phyloP scores from a whole-genome alignment of 1,140 invertebrate species.

The Macrotrachela quadricornifera region DNA sequence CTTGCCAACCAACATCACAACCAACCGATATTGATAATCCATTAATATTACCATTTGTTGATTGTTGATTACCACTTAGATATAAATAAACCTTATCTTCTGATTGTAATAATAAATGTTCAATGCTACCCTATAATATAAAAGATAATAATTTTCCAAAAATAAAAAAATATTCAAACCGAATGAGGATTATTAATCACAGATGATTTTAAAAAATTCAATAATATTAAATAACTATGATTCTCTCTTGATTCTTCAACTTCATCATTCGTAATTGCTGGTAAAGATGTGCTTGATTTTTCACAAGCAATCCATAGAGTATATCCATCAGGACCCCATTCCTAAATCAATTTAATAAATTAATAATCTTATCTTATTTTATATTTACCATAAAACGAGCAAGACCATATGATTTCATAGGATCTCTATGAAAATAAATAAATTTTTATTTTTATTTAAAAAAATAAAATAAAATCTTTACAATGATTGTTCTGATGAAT shows the following conservation, averaged over 20 bases:
- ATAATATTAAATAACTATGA: background rate
- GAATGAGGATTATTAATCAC: constrained; percentile 11
- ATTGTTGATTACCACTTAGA: constrained; percentile 1
- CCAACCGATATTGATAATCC: constrained; percentile 28
- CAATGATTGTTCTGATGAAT: background rate
- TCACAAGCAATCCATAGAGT: constrained; percentile 56
- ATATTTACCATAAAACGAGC: constrained; percentile 37
- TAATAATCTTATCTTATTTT: constrained; percentile 13
- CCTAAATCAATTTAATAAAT: constrained; percentile 34
- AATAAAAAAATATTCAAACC: too few species aligned
- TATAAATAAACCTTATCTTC: constrained; percentile 63
- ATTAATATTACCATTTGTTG: background rate
- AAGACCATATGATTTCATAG: background rate
- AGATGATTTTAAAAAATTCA: constrained; percentile 2
- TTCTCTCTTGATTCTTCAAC: background rate
- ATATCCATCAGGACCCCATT: constrained; percentile 97
- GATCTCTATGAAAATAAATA: background rate
- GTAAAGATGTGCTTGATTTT: too few species aligned
- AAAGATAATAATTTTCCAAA: constrained; percentile 15
- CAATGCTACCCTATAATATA: constrained; percentile 70
- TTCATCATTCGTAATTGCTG: background rate
- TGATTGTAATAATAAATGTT: constrained; percentile 75
- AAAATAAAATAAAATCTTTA: background rate
- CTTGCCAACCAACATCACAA: constrained; percentile 75
- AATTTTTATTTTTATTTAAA: background rate